These are phyloP conservation scores for Emydocephalus ijimae DNA, from an alignment of 2,113 vertebrate genomes.

Conservation along the genomic window DNA sequence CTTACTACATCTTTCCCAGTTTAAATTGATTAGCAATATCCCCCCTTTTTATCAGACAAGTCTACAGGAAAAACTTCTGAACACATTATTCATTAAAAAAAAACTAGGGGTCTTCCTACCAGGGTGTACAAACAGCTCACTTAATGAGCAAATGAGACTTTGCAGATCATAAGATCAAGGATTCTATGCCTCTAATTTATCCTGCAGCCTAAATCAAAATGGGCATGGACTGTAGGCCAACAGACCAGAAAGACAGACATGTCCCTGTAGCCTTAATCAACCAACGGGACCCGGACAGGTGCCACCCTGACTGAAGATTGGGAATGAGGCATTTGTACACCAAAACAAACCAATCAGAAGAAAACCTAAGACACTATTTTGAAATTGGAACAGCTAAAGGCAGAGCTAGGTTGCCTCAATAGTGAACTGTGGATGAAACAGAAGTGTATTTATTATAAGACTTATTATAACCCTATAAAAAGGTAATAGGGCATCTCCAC, in stretches of 20 bases:
- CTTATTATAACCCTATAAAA: not conserved
- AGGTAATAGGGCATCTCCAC: not conserved
- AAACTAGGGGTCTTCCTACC: not conserved
- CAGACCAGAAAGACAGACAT: not conserved
- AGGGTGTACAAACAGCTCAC: not conserved
- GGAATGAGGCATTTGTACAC: not conserved
- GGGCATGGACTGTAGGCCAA: not conserved
- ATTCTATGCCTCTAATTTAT: not conserved
- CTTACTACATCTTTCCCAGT: not conserved
- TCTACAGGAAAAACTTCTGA: not conserved
- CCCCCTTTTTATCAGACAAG: not conserved
- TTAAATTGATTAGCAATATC: not conserved
- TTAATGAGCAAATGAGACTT: not conserved
- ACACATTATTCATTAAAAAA: not conserved
- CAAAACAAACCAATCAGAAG: not conserved
- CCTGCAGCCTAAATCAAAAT: not conserved
- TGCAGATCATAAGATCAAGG: not conserved
- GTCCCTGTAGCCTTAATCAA: not conserved
- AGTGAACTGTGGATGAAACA: not conserved
- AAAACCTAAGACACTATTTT: not conserved
- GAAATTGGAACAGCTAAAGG: not conserved
- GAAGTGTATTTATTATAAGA: not conserved
- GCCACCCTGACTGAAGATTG: not conserved
- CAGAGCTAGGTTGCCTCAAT: not conserved
- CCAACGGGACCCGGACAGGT: not conserved